Evolutionary conservation across 64 coral and sea anemone species (phyloP).

Genomic region (Orbicella faveolata): DNA sequence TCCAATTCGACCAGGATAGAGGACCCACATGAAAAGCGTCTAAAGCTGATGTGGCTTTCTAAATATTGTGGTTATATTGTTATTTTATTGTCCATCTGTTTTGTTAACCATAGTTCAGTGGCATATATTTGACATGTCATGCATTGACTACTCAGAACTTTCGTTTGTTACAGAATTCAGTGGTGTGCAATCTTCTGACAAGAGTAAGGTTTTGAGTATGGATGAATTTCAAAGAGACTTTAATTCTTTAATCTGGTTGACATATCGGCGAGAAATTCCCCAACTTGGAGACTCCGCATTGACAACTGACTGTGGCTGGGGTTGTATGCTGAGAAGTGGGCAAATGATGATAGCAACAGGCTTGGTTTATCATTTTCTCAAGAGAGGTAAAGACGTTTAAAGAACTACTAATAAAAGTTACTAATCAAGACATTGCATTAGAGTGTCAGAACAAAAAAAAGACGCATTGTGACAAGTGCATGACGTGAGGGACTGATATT

Average conservation of each 20-base stretch:
- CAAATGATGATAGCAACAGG: conserved; percentile 99
- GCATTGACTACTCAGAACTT: not conserved
- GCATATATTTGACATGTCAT: not conserved
- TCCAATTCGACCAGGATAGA: too few relatives aligned
- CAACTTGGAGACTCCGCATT: conserved; percentile 84
- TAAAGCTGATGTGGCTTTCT: too few relatives aligned
- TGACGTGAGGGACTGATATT: too few relatives aligned
- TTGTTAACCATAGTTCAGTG: too few relatives aligned
- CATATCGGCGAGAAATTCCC: conserved; percentile 85
- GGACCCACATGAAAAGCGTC: too few relatives aligned
- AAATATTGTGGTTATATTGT: too few relatives aligned
- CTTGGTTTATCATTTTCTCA: conserved; percentile 86
- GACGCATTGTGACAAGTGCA: too few relatives aligned
- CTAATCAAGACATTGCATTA: too few relatives aligned
- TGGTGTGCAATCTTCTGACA: conserved; percentile 53
- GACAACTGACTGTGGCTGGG: conserved; percentile 98
- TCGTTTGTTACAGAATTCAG: conserved; percentile 54
- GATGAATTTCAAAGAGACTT: conserved; percentile 92
- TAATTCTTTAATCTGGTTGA: conserved; percentile 92
- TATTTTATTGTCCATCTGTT: too few relatives aligned
- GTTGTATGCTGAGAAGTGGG: conserved; percentile 94
- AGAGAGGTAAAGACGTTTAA: conserved; percentile 56
- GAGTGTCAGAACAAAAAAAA: too few relatives aligned
- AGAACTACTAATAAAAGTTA: not conserved
- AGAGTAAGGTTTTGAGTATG: conserved; percentile 81